phyloP scores from a whole-genome alignment of 2,888 invertebrate genomes.

The Cantharis rufa region DNA sequence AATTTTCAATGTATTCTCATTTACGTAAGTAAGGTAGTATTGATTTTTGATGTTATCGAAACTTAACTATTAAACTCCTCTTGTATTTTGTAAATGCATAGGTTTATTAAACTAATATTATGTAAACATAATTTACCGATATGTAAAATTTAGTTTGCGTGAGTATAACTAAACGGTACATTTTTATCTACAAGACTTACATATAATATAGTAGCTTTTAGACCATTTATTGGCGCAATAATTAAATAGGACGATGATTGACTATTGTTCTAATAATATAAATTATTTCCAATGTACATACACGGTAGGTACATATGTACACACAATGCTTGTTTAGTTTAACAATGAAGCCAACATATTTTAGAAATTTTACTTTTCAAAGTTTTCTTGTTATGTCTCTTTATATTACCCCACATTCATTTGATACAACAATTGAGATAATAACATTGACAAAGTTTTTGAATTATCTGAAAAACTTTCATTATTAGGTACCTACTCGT shows the following conservation, averaged over 20 bases:
- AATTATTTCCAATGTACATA: background rate
- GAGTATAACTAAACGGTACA: background rate
- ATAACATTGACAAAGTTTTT: slow-evolving; percentile 1
- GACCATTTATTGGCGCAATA: background rate
- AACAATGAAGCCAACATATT: background rate
- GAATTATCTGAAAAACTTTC: slow-evolving; percentile 2
- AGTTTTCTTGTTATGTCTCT: background rate
- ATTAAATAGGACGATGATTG: background rate
- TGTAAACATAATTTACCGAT: background rate
- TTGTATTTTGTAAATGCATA: background rate
- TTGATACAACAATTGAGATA: slow-evolving; percentile 2
- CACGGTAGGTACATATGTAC: no score
- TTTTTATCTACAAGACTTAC: background rate
- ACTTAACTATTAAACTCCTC: background rate
- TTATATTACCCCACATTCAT: background rate
- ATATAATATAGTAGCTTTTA: no score
- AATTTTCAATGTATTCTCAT: background rate
- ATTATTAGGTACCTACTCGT: background rate
- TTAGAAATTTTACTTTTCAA: background rate
- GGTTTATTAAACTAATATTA: background rate
- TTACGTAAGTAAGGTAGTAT: background rate
- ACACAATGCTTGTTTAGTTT: background rate
- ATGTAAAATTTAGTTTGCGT: background rate
- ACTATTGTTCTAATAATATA: background rate
- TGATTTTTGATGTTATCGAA: background rate